phyloP scores from a whole-genome alignment of 2,888 invertebrate species.

The Tipula lateralis region DNA sequence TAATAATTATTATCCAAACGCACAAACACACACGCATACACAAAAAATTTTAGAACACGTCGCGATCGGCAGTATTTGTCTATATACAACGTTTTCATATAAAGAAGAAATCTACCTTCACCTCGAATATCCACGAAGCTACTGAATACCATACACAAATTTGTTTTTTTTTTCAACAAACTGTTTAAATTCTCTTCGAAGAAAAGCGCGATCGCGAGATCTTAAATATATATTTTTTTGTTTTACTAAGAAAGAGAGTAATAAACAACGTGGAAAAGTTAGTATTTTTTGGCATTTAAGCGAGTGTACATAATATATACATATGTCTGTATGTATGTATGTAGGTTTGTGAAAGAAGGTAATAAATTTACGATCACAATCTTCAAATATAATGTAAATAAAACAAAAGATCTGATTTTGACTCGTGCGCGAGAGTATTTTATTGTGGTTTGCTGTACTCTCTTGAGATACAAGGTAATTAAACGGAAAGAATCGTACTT shows the following conservation, averaged over 20 bases:
- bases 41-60: neutral
- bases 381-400: neutral
- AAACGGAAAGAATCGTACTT: neutral
- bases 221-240: neutral
- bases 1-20: neutral
- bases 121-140: constrained; percentile 29
- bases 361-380: constrained; percentile 2
- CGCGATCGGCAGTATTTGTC: neutral
- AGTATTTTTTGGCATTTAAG: neutral
- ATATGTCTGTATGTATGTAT: neutral
- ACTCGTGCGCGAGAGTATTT: neutral
- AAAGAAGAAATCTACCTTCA: constrained; percentile 20
- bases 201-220: constrained; percentile 11
- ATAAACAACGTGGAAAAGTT: neutral
- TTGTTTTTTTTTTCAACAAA: neutral
- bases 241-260: neutral
- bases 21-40: neutral
- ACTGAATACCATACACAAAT: neutral
- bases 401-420: neutral
- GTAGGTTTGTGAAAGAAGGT: neutral
- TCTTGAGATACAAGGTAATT: neutral
- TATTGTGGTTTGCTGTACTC: neutral
- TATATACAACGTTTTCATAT: neutral
- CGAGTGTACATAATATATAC: neutral
- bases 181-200: neutral